A percentile compares a stretch with the other conserved stretches of the same genome.
Conservation (phyloP, 2,113 vertebrate species). For the Apteryx owenii region DNA sequence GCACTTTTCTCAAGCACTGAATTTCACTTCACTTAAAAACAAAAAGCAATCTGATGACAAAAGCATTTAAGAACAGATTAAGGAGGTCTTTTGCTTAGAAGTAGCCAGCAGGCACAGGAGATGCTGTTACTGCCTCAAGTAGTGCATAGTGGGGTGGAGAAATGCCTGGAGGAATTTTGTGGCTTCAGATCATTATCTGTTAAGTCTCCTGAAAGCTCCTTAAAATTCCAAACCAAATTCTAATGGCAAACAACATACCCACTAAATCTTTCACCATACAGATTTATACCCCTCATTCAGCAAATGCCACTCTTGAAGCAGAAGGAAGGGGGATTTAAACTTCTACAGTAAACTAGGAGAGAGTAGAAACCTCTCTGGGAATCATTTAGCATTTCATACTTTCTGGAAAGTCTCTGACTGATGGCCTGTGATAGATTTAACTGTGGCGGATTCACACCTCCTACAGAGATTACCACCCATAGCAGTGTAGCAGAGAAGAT, state of each 20-base stretch:
- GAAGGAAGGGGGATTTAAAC: not conserved
- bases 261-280: not conserved
- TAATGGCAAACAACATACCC: conserved; percentile 11
- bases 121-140: not conserved
- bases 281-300: not conserved
- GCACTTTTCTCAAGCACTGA: not conserved
- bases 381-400: not conserved
- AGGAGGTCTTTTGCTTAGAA: not conserved
- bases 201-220: conserved; percentile 15
- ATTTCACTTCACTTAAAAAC: conserved; percentile 1
- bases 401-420: not conserved
- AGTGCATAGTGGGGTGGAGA: not conserved
- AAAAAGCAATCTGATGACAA: not conserved
- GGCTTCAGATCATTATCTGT: conserved; percentile 40
- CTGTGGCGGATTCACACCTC: not conserved
- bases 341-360: not conserved
- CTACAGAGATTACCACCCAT: not conserved
- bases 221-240: conserved; percentile 50
- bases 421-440: not conserved
- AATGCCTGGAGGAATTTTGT: conserved; percentile 24
- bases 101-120: not conserved
- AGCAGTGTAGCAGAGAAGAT: not conserved
- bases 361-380: not conserved
- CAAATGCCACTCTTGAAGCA: not conserved
- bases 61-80: not conserved